Conservation (phyloP, 2,797 vertebrate genomes). For the Okamejei kenojei region DNA sequence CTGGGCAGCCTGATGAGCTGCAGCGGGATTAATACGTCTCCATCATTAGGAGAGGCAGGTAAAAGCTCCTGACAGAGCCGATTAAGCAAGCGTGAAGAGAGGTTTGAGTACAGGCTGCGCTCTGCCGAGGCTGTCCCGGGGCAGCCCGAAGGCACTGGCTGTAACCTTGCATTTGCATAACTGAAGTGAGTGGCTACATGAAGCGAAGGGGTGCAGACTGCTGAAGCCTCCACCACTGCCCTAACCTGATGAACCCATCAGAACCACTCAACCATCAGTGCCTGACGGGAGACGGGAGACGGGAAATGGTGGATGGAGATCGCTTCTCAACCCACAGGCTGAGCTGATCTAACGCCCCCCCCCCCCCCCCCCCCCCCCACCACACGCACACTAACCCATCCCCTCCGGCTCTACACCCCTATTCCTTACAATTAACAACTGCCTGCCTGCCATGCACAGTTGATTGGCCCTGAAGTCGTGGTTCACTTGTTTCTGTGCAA, state of each 20-base stretch:
- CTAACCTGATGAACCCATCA: constrained; percentile 40
- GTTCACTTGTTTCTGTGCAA: background rate
- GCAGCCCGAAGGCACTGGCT: constrained; percentile 51
- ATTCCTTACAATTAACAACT: background rate
- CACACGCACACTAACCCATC: no score
- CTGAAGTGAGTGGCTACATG: constrained; percentile 51
- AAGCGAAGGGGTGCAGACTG: constrained; percentile 52
- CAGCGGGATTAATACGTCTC: constrained; percentile 45
- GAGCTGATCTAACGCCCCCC: background rate
- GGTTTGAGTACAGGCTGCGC: constrained; percentile 48
- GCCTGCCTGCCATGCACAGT: no score
- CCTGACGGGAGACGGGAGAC: rapidly evolving
- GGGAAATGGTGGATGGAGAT: background rate
- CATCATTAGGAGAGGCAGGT: constrained; percentile 44
- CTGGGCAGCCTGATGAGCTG: constrained; percentile 43
- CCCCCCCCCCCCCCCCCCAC: no score
- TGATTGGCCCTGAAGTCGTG: background rate
- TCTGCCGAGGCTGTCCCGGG: constrained; percentile 45
- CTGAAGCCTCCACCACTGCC: constrained; percentile 25
- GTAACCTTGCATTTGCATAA: constrained; percentile 50
- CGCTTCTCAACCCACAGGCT: background rate
- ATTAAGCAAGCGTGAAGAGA: constrained; percentile 55
- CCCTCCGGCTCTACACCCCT: background rate
- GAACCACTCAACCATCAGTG: constrained; percentile 33
- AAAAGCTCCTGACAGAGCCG: constrained; percentile 56